A percentile compares a stretch with the other conserved stretches of the same genome.
These are phyloP conservation scores for Podarcis siculus DNA, from an alignment of 2,797 vertebrate species.

Conservation along the genomic window DNA sequence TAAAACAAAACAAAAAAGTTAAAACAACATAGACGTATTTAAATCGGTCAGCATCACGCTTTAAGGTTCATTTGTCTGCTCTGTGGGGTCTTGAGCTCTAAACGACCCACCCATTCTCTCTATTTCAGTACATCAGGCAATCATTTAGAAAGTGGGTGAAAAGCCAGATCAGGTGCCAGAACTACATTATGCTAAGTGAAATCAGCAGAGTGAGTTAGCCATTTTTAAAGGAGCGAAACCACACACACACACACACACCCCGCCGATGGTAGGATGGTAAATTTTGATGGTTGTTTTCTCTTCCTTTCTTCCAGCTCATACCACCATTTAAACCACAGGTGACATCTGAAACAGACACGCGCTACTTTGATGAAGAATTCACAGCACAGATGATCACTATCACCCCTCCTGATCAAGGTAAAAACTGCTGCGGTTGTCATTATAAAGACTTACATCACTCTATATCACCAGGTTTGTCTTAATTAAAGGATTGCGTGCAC, in stretches of 20 bases:
- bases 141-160: conserved; percentile 18
- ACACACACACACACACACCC: fast-evolving
- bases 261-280: not conserved
- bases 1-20: not conserved
- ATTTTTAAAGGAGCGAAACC: not conserved
- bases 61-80: conserved; percentile 50
- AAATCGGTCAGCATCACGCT: not conserved
- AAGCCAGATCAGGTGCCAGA: conserved; percentile 39
- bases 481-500: not conserved
- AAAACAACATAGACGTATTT: conserved; percentile 3
- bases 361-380: conserved; percentile 98
- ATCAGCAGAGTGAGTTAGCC: conserved; percentile 14
- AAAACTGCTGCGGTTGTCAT: conserved; percentile 5
- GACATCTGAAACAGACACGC: conserved; percentile 96
- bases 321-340: conserved; percentile 97
- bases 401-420: conserved; percentile 98
- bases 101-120: conserved; percentile 39
- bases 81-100: conserved; percentile 48
- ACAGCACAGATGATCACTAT: conserved; percentile 98
- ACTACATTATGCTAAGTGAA: conserved; percentile 34
- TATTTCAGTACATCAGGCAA: conserved; percentile 18
- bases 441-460: too few relatives aligned
- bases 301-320: conserved; percentile 82
- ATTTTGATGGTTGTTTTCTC: not conserved
- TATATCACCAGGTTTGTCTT: not conserved